phyloP scores from a whole-genome alignment of 2,113 vertebrate species.

The Lepus europaeus region DNA sequence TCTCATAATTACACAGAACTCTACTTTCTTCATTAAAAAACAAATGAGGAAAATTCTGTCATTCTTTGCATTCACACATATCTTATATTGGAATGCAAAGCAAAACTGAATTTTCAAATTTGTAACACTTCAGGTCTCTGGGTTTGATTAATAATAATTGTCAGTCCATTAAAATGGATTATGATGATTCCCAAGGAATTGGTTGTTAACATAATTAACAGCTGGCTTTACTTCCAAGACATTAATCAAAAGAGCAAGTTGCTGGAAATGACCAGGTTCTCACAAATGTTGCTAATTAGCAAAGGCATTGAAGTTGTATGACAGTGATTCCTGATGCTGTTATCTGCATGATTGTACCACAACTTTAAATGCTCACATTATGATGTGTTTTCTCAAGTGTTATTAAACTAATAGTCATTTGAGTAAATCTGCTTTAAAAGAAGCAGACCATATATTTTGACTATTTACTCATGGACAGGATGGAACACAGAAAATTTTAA shows the following conservation, averaged over 20 bases:
- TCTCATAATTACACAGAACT: conserved; percentile 14
- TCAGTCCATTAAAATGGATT: conserved; percentile 80
- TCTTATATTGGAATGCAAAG: neutral
- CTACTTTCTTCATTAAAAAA: conserved; percentile 6
- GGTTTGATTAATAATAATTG: conserved; percentile 79
- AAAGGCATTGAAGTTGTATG: conserved; percentile 67
- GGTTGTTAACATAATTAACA: conserved; percentile 84
- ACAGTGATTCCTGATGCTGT: conserved; percentile 56
- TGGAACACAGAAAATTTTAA: neutral
- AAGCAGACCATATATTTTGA: neutral
- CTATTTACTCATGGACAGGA: neutral
- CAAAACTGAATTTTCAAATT: conserved; percentile 67
- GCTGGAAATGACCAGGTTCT: conserved; percentile 79
- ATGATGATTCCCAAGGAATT: conserved; percentile 79
- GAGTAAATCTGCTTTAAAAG: conserved; percentile 42
- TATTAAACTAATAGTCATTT: conserved; percentile 41
- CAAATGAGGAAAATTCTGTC: neutral
- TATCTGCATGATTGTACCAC: conserved; percentile 47
- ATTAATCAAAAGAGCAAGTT: conserved; percentile 81
- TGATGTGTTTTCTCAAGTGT: conserved; percentile 28
- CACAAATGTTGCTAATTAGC: conserved; percentile 78
- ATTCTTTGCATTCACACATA: conserved; percentile 50
- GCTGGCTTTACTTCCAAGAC: conserved; percentile 81
- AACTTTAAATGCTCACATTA: neutral
- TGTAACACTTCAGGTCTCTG: conserved; percentile 57